phyloP scores from a whole-genome alignment of 2,797 vertebrate species.

The Remorina albescens region DNA sequence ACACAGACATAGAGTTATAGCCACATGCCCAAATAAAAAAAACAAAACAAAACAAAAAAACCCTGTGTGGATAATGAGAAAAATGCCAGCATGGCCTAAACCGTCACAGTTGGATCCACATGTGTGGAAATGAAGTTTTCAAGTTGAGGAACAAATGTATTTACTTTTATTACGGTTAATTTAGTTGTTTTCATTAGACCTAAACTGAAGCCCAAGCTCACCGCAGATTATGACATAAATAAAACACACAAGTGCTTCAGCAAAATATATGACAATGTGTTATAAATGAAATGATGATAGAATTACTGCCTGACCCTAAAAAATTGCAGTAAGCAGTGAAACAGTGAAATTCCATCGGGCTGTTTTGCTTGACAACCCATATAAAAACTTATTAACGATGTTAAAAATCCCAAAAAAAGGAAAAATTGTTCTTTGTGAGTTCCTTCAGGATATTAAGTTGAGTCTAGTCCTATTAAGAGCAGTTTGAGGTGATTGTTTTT shows the following conservation, averaged over 20 bases:
- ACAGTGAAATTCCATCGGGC: too few relatives aligned
- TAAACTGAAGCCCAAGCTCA: neutral
- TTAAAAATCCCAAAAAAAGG: neutral
- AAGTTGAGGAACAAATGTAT: constrained; percentile 7
- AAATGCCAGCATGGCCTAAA: constrained; percentile 22
- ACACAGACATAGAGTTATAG: neutral
- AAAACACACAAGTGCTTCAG: neutral
- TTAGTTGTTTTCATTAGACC: neutral
- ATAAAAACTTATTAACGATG: neutral
- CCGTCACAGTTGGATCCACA: constrained; percentile 23
- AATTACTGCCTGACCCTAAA: neutral
- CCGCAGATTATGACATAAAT: neutral
- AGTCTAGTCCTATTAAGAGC: neutral
- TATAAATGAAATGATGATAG: neutral
- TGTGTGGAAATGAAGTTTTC: constrained; percentile 11
- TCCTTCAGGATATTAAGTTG: neutral
- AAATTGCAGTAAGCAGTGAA: neutral
- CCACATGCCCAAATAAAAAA: neutral
- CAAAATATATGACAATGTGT: constrained; percentile 11
- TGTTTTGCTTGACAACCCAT: neutral
- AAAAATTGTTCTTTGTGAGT: too few relatives aligned
- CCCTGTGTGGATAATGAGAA: constrained; percentile 10
- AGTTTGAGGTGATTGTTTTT: neutral
- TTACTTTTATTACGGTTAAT: neutral
- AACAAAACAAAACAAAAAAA: constrained; percentile 2